Evolutionary conservation across 2,888 invertebrate genomes (phyloP).

Genomic region (Lepidochitona cinerea): DNA sequence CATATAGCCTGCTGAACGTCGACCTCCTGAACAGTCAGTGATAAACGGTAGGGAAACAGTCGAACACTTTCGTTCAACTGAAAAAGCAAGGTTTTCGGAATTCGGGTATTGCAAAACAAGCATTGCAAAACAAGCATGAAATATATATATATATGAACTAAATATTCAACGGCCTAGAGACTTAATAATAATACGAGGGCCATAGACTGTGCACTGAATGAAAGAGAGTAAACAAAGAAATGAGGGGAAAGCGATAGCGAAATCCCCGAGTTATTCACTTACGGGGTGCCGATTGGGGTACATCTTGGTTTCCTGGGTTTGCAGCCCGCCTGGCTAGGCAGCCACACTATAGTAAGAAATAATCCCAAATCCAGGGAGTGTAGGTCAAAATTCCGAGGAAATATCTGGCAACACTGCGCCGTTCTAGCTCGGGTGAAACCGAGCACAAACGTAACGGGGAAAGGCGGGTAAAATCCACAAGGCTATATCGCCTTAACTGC

Average conservation of each 20-base stretch:
- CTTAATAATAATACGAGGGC: no score
- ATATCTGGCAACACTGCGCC: neutral
- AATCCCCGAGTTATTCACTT: constrained; percentile 31
- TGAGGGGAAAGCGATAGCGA: neutral
- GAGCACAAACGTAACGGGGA: neutral
- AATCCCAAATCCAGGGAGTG: neutral
- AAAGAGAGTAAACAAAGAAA: neutral
- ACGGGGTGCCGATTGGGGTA: constrained; percentile 66
- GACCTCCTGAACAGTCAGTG: no score
- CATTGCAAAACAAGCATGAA: no score
- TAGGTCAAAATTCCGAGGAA: constrained; percentile 4
- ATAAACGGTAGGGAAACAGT: no score
- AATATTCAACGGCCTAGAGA: no score
- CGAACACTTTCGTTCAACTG: no score
- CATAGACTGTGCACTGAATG: no score
- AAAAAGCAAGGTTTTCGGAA: no score
- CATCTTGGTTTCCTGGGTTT: constrained; percentile 35
- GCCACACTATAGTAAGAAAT: neutral
- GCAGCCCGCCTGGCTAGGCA: neutral
- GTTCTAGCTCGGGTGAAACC: neutral
- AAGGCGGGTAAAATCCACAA: neutral
- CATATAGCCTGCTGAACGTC: no score
- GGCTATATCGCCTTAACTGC: neutral
- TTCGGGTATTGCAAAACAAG: no score
- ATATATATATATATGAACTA: no score